These are phyloP conservation scores for Calycopis cecrops DNA, from an alignment of 1,140 invertebrate genomes.

Conservation along the genomic window DNA sequence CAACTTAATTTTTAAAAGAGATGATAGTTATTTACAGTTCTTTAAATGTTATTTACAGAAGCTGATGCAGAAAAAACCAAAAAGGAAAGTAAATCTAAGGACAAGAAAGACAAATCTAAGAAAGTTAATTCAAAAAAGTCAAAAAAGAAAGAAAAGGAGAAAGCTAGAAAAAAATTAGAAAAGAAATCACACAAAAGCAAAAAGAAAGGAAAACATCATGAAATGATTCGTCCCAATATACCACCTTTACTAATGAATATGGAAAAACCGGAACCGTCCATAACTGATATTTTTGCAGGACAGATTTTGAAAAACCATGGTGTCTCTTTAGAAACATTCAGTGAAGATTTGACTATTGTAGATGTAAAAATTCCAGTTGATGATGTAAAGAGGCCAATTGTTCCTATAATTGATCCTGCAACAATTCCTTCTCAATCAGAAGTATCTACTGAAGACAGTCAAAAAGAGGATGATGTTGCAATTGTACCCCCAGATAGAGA, in stretches of 20 bases:
- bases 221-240: constrained; percentile 66
- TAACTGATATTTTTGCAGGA: constrained; percentile 77
- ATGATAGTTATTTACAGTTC: too few species aligned
- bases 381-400: constrained; percentile 53
- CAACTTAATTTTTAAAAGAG: too few species aligned
- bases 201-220: constrained; percentile 59
- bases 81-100: constrained; percentile 53
- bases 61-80: constrained; percentile 40
- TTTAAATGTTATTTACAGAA: constrained; percentile 49
- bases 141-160: constrained; percentile 50
- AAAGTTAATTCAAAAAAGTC: constrained; percentile 55
- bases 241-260: constrained; percentile 71
- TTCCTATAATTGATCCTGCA: constrained; percentile 69
- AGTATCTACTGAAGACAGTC: constrained; percentile 5
- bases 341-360: constrained; percentile 43
- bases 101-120: constrained; percentile 55
- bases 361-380: constrained; percentile 47
- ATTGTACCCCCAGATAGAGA: constrained; percentile 26
- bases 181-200: constrained; percentile 60
- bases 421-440: constrained; percentile 50
- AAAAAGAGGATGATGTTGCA: constrained; percentile 18
- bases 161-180: constrained; percentile 46
- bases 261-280: constrained; percentile 75
- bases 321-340: constrained; percentile 44
- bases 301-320: constrained; percentile 74